Evolutionary conservation across 2,113 vertebrate genomes (phyloP), one percentile per base, ranked within the genome.

Genomic region (Felis catus): DNA sequence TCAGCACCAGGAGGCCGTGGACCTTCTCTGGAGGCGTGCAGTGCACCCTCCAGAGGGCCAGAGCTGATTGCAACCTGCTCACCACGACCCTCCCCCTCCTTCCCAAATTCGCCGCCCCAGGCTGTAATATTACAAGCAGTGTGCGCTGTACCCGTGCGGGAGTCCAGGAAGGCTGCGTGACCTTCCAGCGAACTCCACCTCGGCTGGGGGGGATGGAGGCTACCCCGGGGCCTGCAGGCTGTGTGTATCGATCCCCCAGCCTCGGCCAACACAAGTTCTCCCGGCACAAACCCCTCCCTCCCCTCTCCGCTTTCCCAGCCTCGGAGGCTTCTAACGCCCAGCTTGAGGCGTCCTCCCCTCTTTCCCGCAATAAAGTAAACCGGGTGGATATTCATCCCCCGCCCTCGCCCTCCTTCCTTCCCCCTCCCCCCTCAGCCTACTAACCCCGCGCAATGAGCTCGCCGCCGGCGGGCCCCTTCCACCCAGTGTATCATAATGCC

Each of bases 1-100:
- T 98, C 98, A 98, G 98, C 98, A 98, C 98, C 97, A 97, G 93
- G 94, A 97, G 97, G 95, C 95, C 83, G 97, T 98, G 98, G 98
- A 98, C 98, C 97, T 98, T 97, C 96, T 97, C 94, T 87, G 93
- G 91, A 98, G 95, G 94, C 95, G 92, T 81, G 94, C 71, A 89
- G 74, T 36, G 94, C 97, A 93, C 88, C 92, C 92, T 97, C 88
- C 97, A 58, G 81, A 96, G 94, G 90, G 88, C 93, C 65, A 27
- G 89, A 86, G 74, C 95, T 41, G 66, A 78, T 33, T 68, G 96
- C 94, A 97, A 93, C 95, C 97, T 95, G 97, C 95, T 94, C 85
- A 58, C 79, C 53, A 79, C 87, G 94, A 97, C 71, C 95, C 94
- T 96, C 84, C 88, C 96, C 53, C 78, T 85, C 55, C 66, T 85